Evolutionary conservation across 2,113 vertebrate species (phyloP).

Genomic region (Callospermophilus lateralis): DNA sequence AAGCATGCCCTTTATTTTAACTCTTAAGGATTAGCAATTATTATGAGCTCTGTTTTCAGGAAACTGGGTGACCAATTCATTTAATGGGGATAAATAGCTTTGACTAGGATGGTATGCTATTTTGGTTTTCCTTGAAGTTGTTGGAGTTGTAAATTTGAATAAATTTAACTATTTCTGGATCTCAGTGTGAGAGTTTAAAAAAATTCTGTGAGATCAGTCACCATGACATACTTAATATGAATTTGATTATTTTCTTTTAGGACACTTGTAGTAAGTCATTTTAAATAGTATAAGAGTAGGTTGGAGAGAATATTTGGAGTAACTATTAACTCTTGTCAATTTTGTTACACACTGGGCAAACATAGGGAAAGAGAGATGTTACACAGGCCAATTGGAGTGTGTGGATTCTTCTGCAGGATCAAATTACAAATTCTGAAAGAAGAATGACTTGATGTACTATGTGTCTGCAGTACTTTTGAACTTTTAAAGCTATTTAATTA

Average conservation of each 20-base stretch:
- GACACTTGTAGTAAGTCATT: constrained; percentile 70
- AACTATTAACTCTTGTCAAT: constrained; percentile 82
- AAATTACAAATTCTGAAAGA: neutral
- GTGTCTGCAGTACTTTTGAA: neutral
- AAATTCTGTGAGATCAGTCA: constrained; percentile 11
- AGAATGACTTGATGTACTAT: neutral
- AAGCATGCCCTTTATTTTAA: constrained; percentile 45
- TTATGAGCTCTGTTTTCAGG: constrained; percentile 31
- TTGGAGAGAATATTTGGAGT: constrained; percentile 70
- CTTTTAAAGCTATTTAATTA: constrained; percentile 36
- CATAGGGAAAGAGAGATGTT: constrained; percentile 32
- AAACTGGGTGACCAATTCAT: constrained; percentile 48
- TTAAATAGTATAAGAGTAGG: constrained; percentile 60
- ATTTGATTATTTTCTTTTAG: constrained; percentile 71
- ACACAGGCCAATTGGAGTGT: neutral
- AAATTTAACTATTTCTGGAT: constrained; percentile 12
- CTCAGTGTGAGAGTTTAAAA: neutral
- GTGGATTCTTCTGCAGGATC: neutral
- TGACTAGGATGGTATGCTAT: neutral
- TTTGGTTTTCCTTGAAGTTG: constrained; percentile 1
- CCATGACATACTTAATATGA: constrained; percentile 43
- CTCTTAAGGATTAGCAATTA: constrained; percentile 16
- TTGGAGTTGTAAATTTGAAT: neutral
- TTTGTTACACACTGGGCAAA: constrained; percentile 41
- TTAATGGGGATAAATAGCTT: neutral